phyloP scores from a whole-genome alignment of 2,888 invertebrate genomes.

The Luperina testacea region DNA sequence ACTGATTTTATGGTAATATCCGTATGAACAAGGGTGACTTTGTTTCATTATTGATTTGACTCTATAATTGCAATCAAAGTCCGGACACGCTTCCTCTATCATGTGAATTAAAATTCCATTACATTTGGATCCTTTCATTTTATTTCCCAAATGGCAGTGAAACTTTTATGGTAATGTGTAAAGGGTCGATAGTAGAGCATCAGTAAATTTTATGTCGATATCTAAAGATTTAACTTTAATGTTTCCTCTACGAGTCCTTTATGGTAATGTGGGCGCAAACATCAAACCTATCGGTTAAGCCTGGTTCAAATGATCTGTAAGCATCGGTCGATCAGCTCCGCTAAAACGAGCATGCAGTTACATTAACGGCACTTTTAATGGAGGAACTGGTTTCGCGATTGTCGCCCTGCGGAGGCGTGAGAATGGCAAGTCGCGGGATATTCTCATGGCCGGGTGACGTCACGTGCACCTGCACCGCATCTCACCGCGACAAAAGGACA shows the following conservation, averaged over 20 bases:
- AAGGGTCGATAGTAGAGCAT: conserved; percentile 19
- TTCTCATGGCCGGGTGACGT: conserved; percentile 87
- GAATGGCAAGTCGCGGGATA: conserved; percentile 84
- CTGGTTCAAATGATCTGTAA: conserved; percentile 60
- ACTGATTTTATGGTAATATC: conserved; percentile 88
- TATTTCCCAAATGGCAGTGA: conserved; percentile 37
- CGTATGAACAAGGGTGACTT: conserved; percentile 74
- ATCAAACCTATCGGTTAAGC: conserved; percentile 55
- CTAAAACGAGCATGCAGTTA: conserved; percentile 77
- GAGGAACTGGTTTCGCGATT: conserved; percentile 84
- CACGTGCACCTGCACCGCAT: conserved; percentile 84
- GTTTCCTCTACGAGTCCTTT: conserved; percentile 55
- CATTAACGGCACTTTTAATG: conserved; percentile 86
- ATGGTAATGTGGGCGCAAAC: conserved; percentile 56
- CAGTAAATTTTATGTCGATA: conserved; percentile 34
- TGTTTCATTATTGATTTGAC: conserved; percentile 79
- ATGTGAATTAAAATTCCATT: conserved; percentile 62
- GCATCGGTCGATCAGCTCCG: conserved; percentile 71
- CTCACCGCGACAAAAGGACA: conserved; percentile 81
- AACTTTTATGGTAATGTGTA: conserved; percentile 30
- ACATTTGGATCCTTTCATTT: conserved; percentile 47
- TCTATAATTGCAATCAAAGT: conserved; percentile 74
- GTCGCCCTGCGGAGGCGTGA: conserved; percentile 87
- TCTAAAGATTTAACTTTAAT: conserved; percentile 55
- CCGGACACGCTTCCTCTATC: conserved; percentile 70